Conservation (phyloP, 2,888 invertebrate genomes). For the Carterocephalus palaemon region DNA sequence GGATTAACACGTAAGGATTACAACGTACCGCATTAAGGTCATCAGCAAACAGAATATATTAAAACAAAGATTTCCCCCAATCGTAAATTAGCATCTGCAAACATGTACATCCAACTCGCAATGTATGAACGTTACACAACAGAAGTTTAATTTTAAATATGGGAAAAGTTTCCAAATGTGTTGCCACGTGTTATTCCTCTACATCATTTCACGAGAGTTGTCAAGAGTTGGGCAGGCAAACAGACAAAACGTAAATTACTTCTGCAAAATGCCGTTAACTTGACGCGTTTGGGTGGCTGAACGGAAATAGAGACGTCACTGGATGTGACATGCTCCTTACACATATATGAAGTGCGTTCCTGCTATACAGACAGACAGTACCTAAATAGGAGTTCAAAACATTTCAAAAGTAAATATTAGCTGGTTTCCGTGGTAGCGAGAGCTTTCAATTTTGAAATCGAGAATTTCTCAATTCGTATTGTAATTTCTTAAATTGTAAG, state of each 20-base stretch:
- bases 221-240: conserved; percentile 21
- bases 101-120: conserved; percentile 3
- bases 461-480: no score
- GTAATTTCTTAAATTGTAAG: no score
- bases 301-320: conserved; percentile 20
- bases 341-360: conserved; percentile 3
- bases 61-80: neutral
- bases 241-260: conserved; percentile 44
- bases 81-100: conserved; percentile 4
- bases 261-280: conserved; percentile 33
- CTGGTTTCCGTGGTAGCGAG: no score
- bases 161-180: conserved; percentile 16
- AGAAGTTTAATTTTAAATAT: conserved; percentile 22
- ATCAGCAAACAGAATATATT: conserved; percentile 3
- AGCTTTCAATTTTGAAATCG: no score
- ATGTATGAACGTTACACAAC: conserved; percentile 5
- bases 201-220: conserved; percentile 10
- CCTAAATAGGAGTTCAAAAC: no score
- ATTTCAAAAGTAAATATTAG: no score
- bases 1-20: no score
- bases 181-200: conserved; percentile 15
- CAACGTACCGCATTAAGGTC: no score
- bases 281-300: conserved; percentile 9
- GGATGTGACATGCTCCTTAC: conserved; percentile 8
- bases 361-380: no score